phyloP scores from a whole-genome alignment of 2,113 vertebrate genomes.

The Dipodomys stephensi region DNA sequence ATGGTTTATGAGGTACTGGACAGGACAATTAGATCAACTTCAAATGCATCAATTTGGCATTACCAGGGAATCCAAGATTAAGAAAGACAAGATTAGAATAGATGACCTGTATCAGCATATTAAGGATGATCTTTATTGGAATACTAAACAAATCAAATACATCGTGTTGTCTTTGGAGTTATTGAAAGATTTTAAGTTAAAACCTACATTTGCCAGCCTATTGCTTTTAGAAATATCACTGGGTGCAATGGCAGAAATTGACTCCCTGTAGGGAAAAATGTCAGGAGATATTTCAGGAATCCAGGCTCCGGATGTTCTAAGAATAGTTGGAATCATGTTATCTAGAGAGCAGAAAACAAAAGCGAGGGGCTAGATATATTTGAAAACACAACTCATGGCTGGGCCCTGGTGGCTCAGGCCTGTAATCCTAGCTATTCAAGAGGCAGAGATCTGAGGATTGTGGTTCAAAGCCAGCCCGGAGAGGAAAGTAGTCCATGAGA shows the following conservation, averaged over 20 bases:
- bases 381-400: no score
- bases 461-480: no score
- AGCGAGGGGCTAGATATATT: background rate
- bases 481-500: no score
- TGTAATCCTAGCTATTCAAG: no score
- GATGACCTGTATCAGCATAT: background rate
- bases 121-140: background rate
- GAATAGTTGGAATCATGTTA: no score
- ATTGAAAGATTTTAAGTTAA: conserved; percentile 22
- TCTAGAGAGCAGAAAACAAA: background rate
- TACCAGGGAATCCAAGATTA: background rate
- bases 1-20: background rate
- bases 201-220: background rate
- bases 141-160: background rate
- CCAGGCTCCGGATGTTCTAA: background rate
- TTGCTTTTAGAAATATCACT: background rate
- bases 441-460: no score
- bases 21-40: background rate
- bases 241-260: background rate
- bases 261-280: background rate
- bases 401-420: no score
- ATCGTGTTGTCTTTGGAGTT: background rate
- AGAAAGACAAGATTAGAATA: background rate
- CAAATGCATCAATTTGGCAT: background rate
- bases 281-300: background rate